Evolutionary conservation across 1,140 invertebrate genomes (phyloP).

Genomic region (Hermatobates lingyangjiaoensis): DNA sequence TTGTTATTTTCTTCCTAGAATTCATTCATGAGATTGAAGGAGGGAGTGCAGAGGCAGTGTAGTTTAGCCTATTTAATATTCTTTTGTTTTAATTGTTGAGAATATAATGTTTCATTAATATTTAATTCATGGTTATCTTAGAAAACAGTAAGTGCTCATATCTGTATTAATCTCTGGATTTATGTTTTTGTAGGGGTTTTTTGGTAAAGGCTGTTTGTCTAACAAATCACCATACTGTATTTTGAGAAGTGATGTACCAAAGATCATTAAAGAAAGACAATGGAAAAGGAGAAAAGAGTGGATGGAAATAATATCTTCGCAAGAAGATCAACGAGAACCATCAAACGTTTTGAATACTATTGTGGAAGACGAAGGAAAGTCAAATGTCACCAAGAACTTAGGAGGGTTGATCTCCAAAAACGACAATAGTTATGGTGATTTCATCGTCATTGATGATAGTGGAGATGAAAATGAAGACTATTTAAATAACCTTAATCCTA

Average conservation of each 20-base stretch:
- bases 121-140: background rate
- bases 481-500: constrained; percentile 33
- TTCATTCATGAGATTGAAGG: background rate
- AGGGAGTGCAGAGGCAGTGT: background rate
- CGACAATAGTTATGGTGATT: constrained; percentile 20
- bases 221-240: constrained; percentile 33
- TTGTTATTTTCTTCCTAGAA: constrained; percentile 1
- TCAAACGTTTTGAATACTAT: too few species aligned
- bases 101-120: background rate
- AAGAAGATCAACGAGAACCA: too few species aligned
- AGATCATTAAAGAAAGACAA: constrained; percentile 26
- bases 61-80: background rate
- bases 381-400: background rate
- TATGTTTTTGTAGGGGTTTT: constrained; percentile 32
- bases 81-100: constrained; percentile 2
- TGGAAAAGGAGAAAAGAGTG: constrained; percentile 19
- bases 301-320: too few species aligned
- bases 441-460: constrained; percentile 41
- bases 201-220: constrained; percentile 49
- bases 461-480: constrained; percentile 43
- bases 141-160: background rate
- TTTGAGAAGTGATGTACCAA: constrained; percentile 23
- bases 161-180: constrained; percentile 5
- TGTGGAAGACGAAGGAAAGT: constrained; percentile 3
- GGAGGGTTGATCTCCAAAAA: background rate